These are phyloP conservation scores for Gymnocephalus cernua DNA, from an alignment of 2,113 vertebrate species.

Conservation along the genomic window DNA sequence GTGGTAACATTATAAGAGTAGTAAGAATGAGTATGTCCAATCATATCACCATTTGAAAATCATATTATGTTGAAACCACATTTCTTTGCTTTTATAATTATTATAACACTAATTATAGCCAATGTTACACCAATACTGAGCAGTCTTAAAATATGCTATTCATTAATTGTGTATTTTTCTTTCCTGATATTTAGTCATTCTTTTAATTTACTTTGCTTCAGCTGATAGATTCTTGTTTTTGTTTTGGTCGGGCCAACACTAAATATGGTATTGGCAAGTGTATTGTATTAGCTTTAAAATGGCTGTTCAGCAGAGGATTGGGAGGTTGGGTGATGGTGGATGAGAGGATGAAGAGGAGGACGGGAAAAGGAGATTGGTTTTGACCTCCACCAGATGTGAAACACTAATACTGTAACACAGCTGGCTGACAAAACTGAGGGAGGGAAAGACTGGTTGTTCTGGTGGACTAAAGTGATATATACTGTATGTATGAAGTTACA, in stretches of 20 bases:
- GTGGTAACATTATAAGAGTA: too few relatives aligned
- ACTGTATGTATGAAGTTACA: not conserved
- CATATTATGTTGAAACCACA: not conserved
- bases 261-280: not conserved
- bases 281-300: slow-evolving; percentile 27
- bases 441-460: slow-evolving; percentile 21
- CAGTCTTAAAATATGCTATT: not conserved
- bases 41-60: not conserved
- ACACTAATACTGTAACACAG: slow-evolving; percentile 51
- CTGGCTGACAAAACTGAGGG: slow-evolving; percentile 34
- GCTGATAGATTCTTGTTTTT: not conserved
- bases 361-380: slow-evolving; percentile 64
- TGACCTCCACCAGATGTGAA: slow-evolving; percentile 65
- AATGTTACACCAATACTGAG: not conserved
- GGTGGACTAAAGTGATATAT: not conserved
- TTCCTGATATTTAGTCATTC: not conserved
- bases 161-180: not conserved
- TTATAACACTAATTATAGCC: too few relatives aligned
- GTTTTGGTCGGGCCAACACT: not conserved
- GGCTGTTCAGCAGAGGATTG: slow-evolving; percentile 17
- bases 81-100: not conserved
- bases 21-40: too few relatives aligned
- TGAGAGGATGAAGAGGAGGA: slow-evolving; percentile 47
- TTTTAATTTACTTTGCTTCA: not conserved
- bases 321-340: slow-evolving; percentile 14